Conservation (phyloP, 2,797 vertebrate species). For the Carapus acus region DNA sequence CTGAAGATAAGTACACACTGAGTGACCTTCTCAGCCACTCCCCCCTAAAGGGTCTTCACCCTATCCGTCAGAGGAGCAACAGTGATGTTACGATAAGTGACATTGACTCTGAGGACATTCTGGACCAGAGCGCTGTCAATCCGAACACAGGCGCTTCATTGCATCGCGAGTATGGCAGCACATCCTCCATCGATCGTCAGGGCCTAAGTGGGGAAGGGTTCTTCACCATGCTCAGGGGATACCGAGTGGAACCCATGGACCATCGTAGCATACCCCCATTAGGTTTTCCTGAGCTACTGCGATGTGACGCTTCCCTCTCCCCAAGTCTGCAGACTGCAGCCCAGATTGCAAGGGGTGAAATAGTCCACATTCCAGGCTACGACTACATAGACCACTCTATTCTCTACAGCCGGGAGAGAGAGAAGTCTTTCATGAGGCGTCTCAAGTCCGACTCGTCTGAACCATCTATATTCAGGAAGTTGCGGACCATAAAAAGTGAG, state of each 20-base stretch:
- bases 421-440: slow-evolving; percentile 86
- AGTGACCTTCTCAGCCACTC: slow-evolving; percentile 84
- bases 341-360: slow-evolving; percentile 89
- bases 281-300: slow-evolving; percentile 83
- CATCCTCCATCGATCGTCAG: slow-evolving; percentile 93
- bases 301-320: slow-evolving; percentile 80
- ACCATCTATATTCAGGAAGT: slow-evolving; percentile 86
- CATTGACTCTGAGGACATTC: slow-evolving; percentile 88
- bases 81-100: slow-evolving; percentile 98
- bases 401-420: slow-evolving; percentile 77
- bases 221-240: slow-evolving; percentile 87
- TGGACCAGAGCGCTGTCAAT: slow-evolving; percentile 91
- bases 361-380: slow-evolving; percentile 84
- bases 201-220: slow-evolving; percentile 85
- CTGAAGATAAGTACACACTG: slow-evolving; percentile 77
- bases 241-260: slow-evolving; percentile 80
- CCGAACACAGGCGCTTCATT: slow-evolving; percentile 93
- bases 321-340: slow-evolving; percentile 90
- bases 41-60: slow-evolving; percentile 85
- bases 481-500: slow-evolving; percentile 88
- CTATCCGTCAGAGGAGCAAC: slow-evolving; percentile 93
- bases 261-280: slow-evolving; percentile 77
- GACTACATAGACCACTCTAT: slow-evolving; percentile 85
- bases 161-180: slow-evolving; percentile 94
- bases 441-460: slow-evolving; percentile 86